These are phyloP conservation scores for Laspeyria flexula DNA, from an alignment of 2,888 invertebrate genomes.

Conservation along the genomic window DNA sequence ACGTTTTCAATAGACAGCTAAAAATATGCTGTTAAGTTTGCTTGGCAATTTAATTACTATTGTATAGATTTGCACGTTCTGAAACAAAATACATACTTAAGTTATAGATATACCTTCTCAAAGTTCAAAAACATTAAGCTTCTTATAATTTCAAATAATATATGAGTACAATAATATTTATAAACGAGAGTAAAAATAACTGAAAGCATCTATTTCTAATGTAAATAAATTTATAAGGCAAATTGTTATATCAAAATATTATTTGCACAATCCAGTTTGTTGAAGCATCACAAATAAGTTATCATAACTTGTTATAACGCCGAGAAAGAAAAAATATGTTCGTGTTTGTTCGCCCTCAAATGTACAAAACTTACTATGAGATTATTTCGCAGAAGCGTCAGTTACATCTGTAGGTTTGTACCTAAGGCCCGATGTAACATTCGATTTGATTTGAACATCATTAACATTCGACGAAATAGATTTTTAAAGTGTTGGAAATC, in stretches of 20 bases:
- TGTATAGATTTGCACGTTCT: too few relatives aligned
- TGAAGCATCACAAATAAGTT: conserved; percentile 70
- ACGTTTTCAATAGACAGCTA: too few relatives aligned
- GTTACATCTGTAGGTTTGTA: background rate
- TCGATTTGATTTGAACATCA: too few relatives aligned
- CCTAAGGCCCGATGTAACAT: too few relatives aligned
- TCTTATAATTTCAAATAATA: too few relatives aligned
- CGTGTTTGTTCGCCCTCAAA: conserved; percentile 65
- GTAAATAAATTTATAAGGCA: conserved; percentile 50
- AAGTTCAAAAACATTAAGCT: too few relatives aligned
- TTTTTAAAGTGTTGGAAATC: too few relatives aligned
- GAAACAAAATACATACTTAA: too few relatives aligned
- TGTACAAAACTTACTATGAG: conserved; percentile 46
- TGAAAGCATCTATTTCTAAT: conserved; percentile 25
- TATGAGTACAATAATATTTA: background rate
- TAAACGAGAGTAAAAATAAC: conserved; percentile 2
- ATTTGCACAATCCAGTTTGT: conserved; percentile 63
- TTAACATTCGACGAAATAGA: too few relatives aligned
- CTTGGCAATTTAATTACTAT: too few relatives aligned
- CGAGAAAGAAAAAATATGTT: conserved; percentile 65
- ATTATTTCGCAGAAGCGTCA: conserved; percentile 31
- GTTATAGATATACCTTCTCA: too few relatives aligned
- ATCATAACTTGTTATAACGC: conserved; percentile 70
- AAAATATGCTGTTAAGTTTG: too few relatives aligned
- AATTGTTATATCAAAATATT: conserved; percentile 63